Conservation (phyloP, 2,797 vertebrate species). For the Furcifer pardalis region DNA sequence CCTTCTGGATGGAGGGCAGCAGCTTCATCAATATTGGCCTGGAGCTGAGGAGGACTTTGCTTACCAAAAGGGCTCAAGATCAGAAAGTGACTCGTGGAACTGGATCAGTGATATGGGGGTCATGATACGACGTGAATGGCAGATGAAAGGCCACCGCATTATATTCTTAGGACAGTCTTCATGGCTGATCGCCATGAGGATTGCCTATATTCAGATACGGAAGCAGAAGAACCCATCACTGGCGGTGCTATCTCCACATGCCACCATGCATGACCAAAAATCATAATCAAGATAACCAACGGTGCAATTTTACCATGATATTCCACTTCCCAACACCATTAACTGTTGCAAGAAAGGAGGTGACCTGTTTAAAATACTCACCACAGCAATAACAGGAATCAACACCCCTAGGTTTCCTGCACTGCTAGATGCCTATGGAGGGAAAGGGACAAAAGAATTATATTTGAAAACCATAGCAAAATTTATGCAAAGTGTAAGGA, state of each 20-base stretch:
- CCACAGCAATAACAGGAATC: constrained; percentile 97
- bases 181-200: too few species aligned
- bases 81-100: too few species aligned
- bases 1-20: too few species aligned
- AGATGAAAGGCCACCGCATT: too few species aligned
- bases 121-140: too few species aligned
- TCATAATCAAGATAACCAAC: not conserved
- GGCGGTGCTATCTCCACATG: not conserved
- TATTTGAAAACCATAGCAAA: not conserved
- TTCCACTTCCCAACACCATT: not conserved
- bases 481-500: too few species aligned
- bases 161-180: too few species aligned
- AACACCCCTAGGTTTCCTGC: constrained; percentile 98
- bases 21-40: too few species aligned
- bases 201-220: too few species aligned
- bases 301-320: not conserved
- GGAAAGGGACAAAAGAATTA: not conserved
- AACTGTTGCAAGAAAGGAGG: not conserved
- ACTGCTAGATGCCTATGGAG: constrained; percentile 92
- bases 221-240: not conserved
- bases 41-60: too few species aligned
- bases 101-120: too few species aligned
- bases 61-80: too few species aligned
- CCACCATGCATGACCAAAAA: not conserved
- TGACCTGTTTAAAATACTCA: constrained; percentile 70